Base-by-base conservation (phyloP, 1,140 invertebrate species). In the Drosophila biarmipes region DNA sequence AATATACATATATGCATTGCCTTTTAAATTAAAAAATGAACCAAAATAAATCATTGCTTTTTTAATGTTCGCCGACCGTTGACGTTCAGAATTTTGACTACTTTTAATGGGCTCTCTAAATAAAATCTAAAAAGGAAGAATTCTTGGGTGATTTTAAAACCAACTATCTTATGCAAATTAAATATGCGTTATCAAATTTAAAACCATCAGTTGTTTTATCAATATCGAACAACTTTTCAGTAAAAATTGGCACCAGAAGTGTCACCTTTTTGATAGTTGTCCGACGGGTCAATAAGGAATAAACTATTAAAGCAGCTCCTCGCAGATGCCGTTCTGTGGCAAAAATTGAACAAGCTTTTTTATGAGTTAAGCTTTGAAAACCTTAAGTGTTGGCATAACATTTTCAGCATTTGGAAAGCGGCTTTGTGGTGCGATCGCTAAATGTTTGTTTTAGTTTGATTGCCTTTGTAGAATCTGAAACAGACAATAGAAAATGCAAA, bases 401-500 rank as follows among this genome's bases (percentile, higher is more conserved):
- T 46, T 15, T 51, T 67, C 73, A n/a, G 42, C 52, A 37, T 61
- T 81, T 68, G 78, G 73, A 81, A 82, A 81, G 73, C 71, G 59
- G 67, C 64, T 78, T 73, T 37, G 34, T 40, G 24, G 45, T 15
- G 27, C 24, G 15, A n/a, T 34, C n/a, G 24, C 24, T 31, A 51
- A 66, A 64, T 64, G 72, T 56, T 59, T 62, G 49, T 73, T 72
- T 85, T 59, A 64, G 64, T 63, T 62, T 27, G 48, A 76, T 46
- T 66, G 59, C 52, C 64, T 61, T 67, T 63, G 57, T 69, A 69
- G 68, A 86, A 80, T 78, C 43, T 69, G 56, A 34, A 45, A 6
- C 12, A 51, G 29, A 85, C 78, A 85, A 85, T 87, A 74, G 82
- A 78, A 85, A 81, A 81, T 85, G 78, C 68, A 66, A 87, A 81